Evolutionary conservation across 2,888 invertebrate genomes (phyloP).

Genomic region (Keiferia lycopersicella): DNA sequence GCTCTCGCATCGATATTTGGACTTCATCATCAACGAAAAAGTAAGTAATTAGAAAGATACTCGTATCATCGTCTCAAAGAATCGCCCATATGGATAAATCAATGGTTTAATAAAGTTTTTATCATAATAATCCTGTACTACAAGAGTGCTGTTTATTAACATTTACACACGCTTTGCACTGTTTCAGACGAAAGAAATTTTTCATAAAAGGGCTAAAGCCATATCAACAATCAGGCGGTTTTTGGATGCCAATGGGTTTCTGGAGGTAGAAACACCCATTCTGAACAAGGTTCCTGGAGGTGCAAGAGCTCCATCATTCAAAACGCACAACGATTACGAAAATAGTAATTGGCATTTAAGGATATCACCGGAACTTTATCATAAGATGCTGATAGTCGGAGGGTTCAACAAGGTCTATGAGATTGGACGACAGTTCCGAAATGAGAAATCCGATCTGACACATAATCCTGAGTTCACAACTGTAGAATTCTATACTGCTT

Average conservation of each 20-base stretch:
- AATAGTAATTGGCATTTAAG: neutral
- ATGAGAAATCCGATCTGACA: neutral
- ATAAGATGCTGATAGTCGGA: slow-evolving; percentile 11
- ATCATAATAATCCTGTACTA: neutral
- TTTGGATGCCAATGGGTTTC: neutral
- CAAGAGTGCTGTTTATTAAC: no score
- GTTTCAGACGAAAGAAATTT: neutral
- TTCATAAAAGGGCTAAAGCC: neutral
- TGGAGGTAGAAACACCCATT: slow-evolving; percentile 11
- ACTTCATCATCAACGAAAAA: slow-evolving; percentile 1
- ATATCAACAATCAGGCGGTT: slow-evolving; percentile 7
- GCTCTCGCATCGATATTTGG: neutral
- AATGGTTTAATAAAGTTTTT: no score
- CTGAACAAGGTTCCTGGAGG: neutral
- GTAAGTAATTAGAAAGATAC: no score
- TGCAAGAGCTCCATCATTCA: neutral
- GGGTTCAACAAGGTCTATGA: slow-evolving; percentile 64
- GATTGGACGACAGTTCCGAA: slow-evolving; percentile 6
- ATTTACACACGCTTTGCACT: neutral
- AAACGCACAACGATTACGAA: neutral
- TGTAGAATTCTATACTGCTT: neutral
- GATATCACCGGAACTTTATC: slow-evolving; percentile 4
- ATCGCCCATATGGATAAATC: no score
- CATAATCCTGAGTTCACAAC: slow-evolving; percentile 11
- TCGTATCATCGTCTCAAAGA: no score